These are phyloP conservation scores for Apotomis turbidana DNA, from an alignment of 2,888 invertebrate genomes.

Conservation along the genomic window DNA sequence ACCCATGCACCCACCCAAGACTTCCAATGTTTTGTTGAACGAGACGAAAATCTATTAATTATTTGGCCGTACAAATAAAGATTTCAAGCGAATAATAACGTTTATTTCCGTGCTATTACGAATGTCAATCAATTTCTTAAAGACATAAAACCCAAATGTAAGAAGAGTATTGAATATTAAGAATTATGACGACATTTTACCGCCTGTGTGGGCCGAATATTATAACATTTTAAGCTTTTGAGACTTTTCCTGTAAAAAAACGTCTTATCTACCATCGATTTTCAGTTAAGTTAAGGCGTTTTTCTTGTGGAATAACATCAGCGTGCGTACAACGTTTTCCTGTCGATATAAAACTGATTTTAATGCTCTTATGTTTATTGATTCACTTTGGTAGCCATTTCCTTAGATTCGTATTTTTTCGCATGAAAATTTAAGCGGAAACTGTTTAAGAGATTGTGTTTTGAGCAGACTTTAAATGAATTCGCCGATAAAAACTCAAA, in stretches of 20 bases:
- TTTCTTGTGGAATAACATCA: background rate
- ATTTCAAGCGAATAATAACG: too few species aligned
- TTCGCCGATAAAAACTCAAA: too few species aligned
- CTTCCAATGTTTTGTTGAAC: too few species aligned
- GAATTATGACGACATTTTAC: constrained; percentile 20
- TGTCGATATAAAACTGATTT: constrained; percentile 12
- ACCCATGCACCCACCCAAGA: too few species aligned
- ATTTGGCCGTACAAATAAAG: too few species aligned
- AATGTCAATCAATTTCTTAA: constrained; percentile 3
- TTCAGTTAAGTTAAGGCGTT: background rate
- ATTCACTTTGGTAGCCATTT: constrained; percentile 18
- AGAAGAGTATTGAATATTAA: constrained; percentile 21
- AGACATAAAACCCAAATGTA: background rate
- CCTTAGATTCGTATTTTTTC: constrained; percentile 5
- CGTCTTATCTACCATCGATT: background rate
- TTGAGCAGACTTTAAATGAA: background rate
- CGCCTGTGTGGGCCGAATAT: constrained; percentile 9
- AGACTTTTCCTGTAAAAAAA: background rate
- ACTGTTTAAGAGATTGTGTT: background rate
- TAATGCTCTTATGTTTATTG: constrained; percentile 21
- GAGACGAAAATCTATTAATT: too few species aligned
- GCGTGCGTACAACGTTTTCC: constrained; percentile 6
- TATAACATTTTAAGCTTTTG: constrained; percentile 13
- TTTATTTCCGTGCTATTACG: constrained; percentile 2
- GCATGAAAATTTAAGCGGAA: background rate